Percentiles rank a stretch among this genome's conserved stretches.
Conservation (phyloP, 2,113 vertebrate species). For the Aepyceros melampus region DNA sequence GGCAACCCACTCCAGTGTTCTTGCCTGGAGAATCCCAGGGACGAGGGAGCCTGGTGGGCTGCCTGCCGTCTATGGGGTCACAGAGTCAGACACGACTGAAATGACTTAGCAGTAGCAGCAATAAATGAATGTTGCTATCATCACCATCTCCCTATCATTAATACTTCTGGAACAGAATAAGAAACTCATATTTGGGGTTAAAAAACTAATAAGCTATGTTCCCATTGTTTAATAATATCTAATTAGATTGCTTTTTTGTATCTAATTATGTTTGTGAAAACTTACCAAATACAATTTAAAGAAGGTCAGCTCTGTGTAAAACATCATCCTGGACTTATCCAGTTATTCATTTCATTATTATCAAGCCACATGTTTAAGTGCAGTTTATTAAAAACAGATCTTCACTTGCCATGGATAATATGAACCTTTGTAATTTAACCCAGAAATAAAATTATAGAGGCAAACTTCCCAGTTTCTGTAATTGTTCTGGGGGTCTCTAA, state of each 20-base stretch:
- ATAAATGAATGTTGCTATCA: background rate
- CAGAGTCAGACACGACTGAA: too few relatives aligned
- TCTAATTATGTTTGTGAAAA: background rate
- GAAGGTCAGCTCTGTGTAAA: background rate
- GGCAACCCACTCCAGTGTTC: too few relatives aligned
- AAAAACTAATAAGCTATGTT: background rate
- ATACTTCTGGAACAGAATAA: background rate
- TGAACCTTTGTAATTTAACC: slow-evolving; percentile 44
- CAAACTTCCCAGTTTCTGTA: slow-evolving; percentile 29
- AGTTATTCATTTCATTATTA: slow-evolving; percentile 42
- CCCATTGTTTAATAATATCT: background rate
- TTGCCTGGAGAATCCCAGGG: too few relatives aligned
- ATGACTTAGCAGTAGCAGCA: background rate
- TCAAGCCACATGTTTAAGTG: slow-evolving; percentile 32
- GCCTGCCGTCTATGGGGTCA: too few relatives aligned
- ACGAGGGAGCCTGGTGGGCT: too few relatives aligned
- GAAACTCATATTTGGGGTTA: background rate
- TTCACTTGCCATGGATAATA: slow-evolving; percentile 22
- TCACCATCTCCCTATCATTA: background rate
- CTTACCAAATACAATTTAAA: background rate
- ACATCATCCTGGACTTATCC: background rate
- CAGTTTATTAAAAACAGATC: slow-evolving; percentile 55
- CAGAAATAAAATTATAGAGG: slow-evolving; percentile 40
- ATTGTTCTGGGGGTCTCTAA: slow-evolving; percentile 53
- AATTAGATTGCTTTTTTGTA: background rate